phyloP scores from a whole-genome alignment of 2,888 invertebrate genomes.

The Exocentrus adspersus region DNA sequence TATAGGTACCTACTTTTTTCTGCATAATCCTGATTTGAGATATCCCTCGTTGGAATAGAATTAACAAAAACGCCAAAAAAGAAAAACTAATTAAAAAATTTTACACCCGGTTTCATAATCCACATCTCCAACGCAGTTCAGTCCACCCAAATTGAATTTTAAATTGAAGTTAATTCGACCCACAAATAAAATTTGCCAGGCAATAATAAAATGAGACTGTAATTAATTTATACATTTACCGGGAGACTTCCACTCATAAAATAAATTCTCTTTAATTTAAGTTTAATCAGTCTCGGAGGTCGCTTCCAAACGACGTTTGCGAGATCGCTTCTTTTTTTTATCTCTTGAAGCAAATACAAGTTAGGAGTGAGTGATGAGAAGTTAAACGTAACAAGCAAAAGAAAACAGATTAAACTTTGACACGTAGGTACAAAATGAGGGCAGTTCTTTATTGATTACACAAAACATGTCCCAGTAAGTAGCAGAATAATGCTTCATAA shows the following conservation, averaged over 20 bases:
- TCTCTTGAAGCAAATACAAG: no score
- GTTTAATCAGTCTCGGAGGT: neutral
- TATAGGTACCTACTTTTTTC: no score
- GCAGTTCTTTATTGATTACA: no score
- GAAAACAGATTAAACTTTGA: no score
- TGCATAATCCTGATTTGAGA: no score
- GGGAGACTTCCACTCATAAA: neutral
- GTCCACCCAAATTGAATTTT: conserved; percentile 16
- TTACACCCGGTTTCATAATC: conserved; percentile 17
- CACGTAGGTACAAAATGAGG: no score
- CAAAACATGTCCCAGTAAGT: no score
- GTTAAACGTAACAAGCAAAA: no score
- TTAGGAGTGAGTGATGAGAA: no score
- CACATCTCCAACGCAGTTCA: conserved; percentile 12
- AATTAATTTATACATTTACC: conserved; percentile 20
- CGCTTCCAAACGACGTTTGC: neutral
- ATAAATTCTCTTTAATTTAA: conserved; percentile 4
- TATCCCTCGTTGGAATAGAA: conserved; percentile 8
- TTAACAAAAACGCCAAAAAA: conserved; percentile 15
- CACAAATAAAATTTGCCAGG: conserved; percentile 12
- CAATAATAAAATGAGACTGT: conserved; percentile 14
- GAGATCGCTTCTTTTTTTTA: neutral
- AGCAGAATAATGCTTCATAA: no score
- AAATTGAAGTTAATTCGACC: conserved; percentile 19
- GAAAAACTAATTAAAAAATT: conserved; percentile 23